Base-by-base conservation (phyloP, 2,888 invertebrate genomes). In the Yponomeuta evonymella region DNA sequence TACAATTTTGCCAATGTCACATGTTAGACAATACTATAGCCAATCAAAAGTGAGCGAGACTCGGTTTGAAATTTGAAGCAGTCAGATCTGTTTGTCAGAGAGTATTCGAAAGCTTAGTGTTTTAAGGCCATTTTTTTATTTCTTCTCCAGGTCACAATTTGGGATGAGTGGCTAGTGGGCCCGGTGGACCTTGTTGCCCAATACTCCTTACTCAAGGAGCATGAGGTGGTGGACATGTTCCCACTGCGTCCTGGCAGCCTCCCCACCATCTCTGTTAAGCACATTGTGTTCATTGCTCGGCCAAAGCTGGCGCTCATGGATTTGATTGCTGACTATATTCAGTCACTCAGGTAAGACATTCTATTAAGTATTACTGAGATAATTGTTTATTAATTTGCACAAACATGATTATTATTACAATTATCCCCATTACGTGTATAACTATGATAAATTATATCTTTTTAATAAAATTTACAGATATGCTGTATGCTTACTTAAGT, bases 121-220 rank as follows among this genome's bases (percentile, higher is more conserved):
- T 36, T 36, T 0, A 1, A 23, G 5, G 2, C 5, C 36, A 2
- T 2, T 36, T 36, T 36, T 36, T 36, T 36, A 43, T 11, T 6
- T 29, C 71, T 71, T 73, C 74, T 74, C 66, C 72, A 95, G 95
- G 95, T 95, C 0, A 95, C 97, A 66, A 95, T 98, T 67, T 97
- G 98, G 96, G 98, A 98, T 83, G 96, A 97, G 81, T 95, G 96
- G 78, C 88, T 98, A 51, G 96, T 95, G 9, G 97, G 97, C 5
- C 97, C 98, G 0, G 95, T 98, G 74, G 97, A 97, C 0, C 90
- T 98, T 64, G 94, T 98, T 1, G 97, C 97, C 0, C 96, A 96
- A 78, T 96, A 96, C 79, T 93, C 95, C 30, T 87, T 96, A 3
- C 92, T 97, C 0, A 93, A 95, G 80, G 97, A 98, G 76, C 95